Evolutionary conservation across 2,797 vertebrate genomes (phyloP), one percentile per base, ranked within the genome.

Genomic region (Xenopus petersii): DNA sequence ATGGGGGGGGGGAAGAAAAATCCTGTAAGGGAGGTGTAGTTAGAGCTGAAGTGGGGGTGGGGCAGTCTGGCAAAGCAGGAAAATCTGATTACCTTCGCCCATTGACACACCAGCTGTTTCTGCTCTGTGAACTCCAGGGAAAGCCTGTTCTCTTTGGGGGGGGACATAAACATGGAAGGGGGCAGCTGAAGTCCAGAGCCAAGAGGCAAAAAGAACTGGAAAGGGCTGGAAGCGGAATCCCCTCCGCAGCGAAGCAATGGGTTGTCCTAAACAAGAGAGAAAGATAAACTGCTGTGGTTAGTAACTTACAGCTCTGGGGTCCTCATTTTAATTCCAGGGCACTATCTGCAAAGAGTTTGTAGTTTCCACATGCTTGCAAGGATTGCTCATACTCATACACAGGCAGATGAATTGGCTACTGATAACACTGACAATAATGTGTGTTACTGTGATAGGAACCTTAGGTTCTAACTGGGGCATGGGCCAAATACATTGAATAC

Each of bases 151-250:
- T 97, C 95, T 86, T 93, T 92, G 67, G 86, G 81, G 15, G 91
- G 85, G 5, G 89, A 86, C 54, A 92, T 88, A 82, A 97, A 94
- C 83, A 94, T 83, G 0, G 95, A 86, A 0, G 93, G 86, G 8
- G 95, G 92, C 68, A 96, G 90, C 78, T 91, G 93, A 86, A 94
- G 87, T 12, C 93, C 90, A 0, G 91, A 88, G 26, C 92, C 87
- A 47, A 97, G 86, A 0, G 96, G 95, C 79, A 97, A 83, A 76
- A 94, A 96, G 80, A 96, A 95, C 64, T 94, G 96, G 82, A 93
- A 97, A 10, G 94, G 93, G 64, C 92, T 94, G 60, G 89, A 88
- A 49, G 91, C 84, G 4, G 92, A 85, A 0, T 96, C 94, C 4
- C 92, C 80, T 47, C 92, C 92, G 51, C 64, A 73, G 65, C 85